A percentile compares a stretch with the other conserved stretches of the same genome.
These are phyloP conservation scores for Euura lappo DNA, from an alignment of 1,140 invertebrate genomes.

Conservation along the genomic window DNA sequence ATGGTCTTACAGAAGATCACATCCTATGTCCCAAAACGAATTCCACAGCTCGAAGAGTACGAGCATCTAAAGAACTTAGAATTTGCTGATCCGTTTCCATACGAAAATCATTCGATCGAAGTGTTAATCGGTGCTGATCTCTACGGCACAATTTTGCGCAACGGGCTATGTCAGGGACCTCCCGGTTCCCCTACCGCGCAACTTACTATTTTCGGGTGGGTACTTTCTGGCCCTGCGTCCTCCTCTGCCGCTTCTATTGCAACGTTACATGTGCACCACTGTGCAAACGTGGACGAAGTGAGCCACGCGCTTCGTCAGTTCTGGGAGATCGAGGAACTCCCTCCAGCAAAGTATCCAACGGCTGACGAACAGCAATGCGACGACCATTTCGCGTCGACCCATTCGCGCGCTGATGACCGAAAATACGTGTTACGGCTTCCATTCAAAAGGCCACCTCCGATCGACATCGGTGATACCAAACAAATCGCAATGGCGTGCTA, in stretches of 20 bases:
- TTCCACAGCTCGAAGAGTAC: too few relatives aligned
- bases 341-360: neutral
- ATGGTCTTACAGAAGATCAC: too few relatives aligned
- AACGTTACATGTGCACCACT: too few relatives aligned
- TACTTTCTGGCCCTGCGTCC: conserved; percentile 18
- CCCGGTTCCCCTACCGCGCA: conserved; percentile 15
- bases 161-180: too few relatives aligned
- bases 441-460: neutral
- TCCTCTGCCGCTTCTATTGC: neutral
- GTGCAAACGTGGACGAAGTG: neutral
- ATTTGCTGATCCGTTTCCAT: too few relatives aligned
- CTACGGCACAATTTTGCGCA: too few relatives aligned
- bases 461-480: neutral
- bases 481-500: neutral
- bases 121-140: too few relatives aligned
- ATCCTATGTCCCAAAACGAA: too few relatives aligned
- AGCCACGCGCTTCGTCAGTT: conserved; percentile 11
- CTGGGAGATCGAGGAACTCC: conserved; percentile 19
- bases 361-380: neutral
- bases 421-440: neutral
- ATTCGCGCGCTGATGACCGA: too few relatives aligned
- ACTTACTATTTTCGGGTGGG: conserved; percentile 20
- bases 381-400: neutral
- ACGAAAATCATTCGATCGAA: too few relatives aligned
- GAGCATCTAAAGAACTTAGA: too few relatives aligned